Evolutionary conservation across 64 coral and sea anemone genomes (phyloP).

Genomic region (Trachythela sp.): DNA sequence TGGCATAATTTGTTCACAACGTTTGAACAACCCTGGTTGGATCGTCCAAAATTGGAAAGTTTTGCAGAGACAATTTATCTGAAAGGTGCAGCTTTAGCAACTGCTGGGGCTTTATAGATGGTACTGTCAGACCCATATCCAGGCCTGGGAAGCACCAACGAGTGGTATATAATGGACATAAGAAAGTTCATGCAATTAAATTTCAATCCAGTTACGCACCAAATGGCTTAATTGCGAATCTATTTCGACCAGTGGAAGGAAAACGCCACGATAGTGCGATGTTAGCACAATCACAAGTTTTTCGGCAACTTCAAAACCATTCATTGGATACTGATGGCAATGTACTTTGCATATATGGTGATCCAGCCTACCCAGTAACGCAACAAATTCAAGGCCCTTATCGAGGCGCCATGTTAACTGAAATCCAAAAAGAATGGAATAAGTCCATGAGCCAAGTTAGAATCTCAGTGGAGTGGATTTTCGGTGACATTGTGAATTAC

Average conservation of each 20-base stretch:
- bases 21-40: background rate
- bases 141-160: too few relatives aligned
- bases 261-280: background rate
- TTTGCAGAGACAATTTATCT: background rate
- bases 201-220: background rate
- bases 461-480: too few relatives aligned
- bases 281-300: background rate
- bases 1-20: background rate
- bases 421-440: too few relatives aligned
- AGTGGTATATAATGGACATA: too few relatives aligned
- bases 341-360: too few relatives aligned
- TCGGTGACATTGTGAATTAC: too few relatives aligned
- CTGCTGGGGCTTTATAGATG: background rate
- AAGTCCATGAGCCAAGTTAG: too few relatives aligned
- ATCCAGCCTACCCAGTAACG: too few relatives aligned
- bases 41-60: background rate
- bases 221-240: background rate
- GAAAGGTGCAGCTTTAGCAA: background rate
- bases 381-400: too few relatives aligned
- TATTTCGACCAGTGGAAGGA: background rate
- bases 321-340: too few relatives aligned
- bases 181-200: background rate
- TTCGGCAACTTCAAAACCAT: background rate
- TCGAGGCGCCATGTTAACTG: too few relatives aligned
- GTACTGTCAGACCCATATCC: too few relatives aligned